These are phyloP conservation scores for Pachyseris speciosa DNA, from an alignment of 64 coral and sea anemone genomes.

Conservation along the genomic window DNA sequence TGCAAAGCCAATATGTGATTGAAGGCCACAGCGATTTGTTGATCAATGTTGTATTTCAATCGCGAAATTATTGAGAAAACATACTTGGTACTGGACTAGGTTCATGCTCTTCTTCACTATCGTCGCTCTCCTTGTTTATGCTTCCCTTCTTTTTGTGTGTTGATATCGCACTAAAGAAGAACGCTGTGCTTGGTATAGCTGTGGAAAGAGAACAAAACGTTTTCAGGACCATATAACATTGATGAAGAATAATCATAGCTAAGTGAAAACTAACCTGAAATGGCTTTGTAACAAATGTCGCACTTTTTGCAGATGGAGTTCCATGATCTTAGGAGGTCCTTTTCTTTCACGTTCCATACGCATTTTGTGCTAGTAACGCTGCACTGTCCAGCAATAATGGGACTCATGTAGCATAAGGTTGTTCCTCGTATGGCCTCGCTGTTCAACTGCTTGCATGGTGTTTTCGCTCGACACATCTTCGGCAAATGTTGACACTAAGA, in stretches of 20 bases:
- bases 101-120: neutral
- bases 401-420: neutral
- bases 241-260: neutral
- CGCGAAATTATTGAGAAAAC: neutral
- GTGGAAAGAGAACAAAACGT: neutral
- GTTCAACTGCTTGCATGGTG: slow-evolving; percentile 5
- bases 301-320: neutral
- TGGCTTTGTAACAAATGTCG: neutral
- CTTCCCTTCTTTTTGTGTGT: neutral
- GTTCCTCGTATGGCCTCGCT: neutral
- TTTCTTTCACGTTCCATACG: neutral
- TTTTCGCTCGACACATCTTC: neutral
- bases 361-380: slow-evolving; percentile 1
- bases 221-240: neutral
- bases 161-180: slow-evolving; percentile 22
- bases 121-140: neutral
- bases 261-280: slow-evolving; percentile 2
- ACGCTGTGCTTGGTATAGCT: neutral
- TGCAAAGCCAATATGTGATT: neutral
- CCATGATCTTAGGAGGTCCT: neutral
- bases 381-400: neutral
- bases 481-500: too few species aligned
- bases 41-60: neutral
- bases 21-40: slow-evolving; percentile 23
- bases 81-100: neutral